Base-by-base conservation (phyloP, 2,797 vertebrate species). In the Discoglossus pictus region DNA sequence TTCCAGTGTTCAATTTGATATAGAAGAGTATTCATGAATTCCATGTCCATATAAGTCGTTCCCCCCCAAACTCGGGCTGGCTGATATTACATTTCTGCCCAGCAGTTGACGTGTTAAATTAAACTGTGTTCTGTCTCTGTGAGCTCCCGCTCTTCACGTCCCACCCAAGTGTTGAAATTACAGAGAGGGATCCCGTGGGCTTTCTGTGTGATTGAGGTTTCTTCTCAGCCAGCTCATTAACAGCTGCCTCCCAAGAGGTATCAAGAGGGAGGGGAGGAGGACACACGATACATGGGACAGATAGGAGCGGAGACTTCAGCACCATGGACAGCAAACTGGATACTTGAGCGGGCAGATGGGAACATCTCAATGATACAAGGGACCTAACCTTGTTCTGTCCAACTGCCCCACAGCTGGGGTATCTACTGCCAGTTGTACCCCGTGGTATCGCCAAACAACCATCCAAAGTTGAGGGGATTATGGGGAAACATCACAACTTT, bases 401-500 rank as follows among this genome's bases (percentile, higher is more conserved):
- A n/a, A n/a, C n/a, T n/a, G n/a, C n/a, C n/a, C n/a, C n/a, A n/a
- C n/a, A n/a, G n/a, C n/a, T n/a, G n/a, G n/a, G n/a, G n/a, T n/a
- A n/a, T n/a, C n/a, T n/a, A n/a, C n/a, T n/a, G n/a, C n/a, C n/a
- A n/a, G n/a, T n/a, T n/a, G n/a, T n/a, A n/a, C n/a, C n/a, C n/a
- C n/a, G n/a, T n/a, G n/a, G n/a, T n/a, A n/a, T n/a, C n/a, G n/a
- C n/a, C n/a, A n/a, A n/a, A n/a, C n/a, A n/a, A n/a, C n/a, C n/a
- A n/a, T n/a, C n/a, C n/a, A n/a, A n/a, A n/a, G n/a, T n/a, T n/a
- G 17, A 36, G 7, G 8, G 2, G 11, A 23, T 80, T 75, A 90
- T 98, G 96, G 94, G 93, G 77, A 93, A 93, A 80, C 93, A 96
- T 79, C 90, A 89, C 82, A 92, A 86, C 78, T 92, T 97, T 88